Evolutionary conservation across 1,140 invertebrate genomes (phyloP), one percentile per base, ranked within the genome.

Genomic region (Tribolium madens): DNA sequence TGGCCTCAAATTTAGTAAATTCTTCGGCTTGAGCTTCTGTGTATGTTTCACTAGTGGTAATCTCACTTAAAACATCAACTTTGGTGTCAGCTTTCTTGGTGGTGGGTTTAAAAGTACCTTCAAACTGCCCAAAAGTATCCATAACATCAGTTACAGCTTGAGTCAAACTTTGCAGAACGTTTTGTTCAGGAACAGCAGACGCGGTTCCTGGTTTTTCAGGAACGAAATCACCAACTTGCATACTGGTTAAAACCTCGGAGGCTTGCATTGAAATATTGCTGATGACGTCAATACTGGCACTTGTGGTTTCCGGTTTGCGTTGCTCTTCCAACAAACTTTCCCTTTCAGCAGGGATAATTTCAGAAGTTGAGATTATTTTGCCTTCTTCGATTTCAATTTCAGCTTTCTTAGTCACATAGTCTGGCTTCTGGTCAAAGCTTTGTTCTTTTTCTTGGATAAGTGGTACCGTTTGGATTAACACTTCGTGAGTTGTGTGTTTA

Each of bases 41-140:
- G 12, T 86, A 57, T 0, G 88, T 84, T 81, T 90, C 84, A 70
- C 84, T 85, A 10, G 90, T 82, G 3, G 81, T 85, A 10, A 90
- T 53, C 70, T 87, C 84, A 36, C 84, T 85, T 14, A 81, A 81
- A 83, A 87, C 86, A 48, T 88, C 86, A 52, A 89, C 84, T 10
- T 77, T 84, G 14, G 86, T 75, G 6, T 85, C 81, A 2, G 87
- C 89, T 47, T 52, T 87, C 75, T 86, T 85, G 12, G 60, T 78
- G 9, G 31, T 76, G 71, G 81, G 81, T 83, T 84, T 78, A 26
- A 84, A 80, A 36, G 73, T 77, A 18, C 70, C 78, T 46, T 74
- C 48, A 71, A 86, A 85, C 72, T 83, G 73, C 72, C 77, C 73
- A 50, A 85, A 83, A 64, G 68, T 81, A 69, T 87, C 86, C 14